These are phyloP conservation scores for Ceraclea dissimilis DNA, from an alignment of 2,888 invertebrate species.

Conservation along the genomic window DNA sequence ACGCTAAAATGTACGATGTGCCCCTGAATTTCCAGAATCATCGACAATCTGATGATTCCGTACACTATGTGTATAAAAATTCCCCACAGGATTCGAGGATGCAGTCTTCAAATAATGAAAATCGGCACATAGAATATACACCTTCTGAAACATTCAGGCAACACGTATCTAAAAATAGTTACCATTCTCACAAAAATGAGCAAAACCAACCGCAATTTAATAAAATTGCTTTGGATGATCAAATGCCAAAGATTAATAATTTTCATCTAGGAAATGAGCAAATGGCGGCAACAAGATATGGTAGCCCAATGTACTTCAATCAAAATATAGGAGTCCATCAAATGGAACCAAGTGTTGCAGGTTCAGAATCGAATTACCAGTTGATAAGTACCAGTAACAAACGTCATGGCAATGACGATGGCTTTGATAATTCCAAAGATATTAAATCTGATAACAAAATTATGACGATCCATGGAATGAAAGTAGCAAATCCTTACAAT, in stretches of 20 bases:
- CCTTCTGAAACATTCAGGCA: conserved; percentile 23
- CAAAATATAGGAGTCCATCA: conserved; percentile 8
- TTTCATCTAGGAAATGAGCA: conserved; percentile 4
- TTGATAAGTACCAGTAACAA: background rate
- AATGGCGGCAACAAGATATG: background rate
- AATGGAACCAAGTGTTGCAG: background rate
- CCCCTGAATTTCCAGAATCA: conserved; percentile 14
- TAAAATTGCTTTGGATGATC: conserved; percentile 7
- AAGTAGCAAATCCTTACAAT: conserved; percentile 48
- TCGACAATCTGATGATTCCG: conserved; percentile 7
- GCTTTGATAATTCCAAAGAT: background rate
- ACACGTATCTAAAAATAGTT: conserved; percentile 4
- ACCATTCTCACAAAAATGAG: conserved; percentile 11
- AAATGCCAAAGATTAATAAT: conserved; percentile 14
- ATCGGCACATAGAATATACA: conserved; percentile 21
- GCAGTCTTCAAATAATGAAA: conserved; percentile 23
- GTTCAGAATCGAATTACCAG: background rate
- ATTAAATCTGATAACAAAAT: conserved; percentile 36
- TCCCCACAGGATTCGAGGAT: conserved; percentile 18
- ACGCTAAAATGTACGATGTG: conserved; percentile 15
- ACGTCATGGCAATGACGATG: background rate
- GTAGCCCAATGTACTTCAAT: background rate
- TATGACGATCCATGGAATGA: conserved; percentile 44
- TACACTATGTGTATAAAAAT: background rate
- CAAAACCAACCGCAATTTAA: conserved; percentile 11